A percentile compares a stretch with the other conserved stretches of the same genome.
phyloP scores from a whole-genome alignment of 1,140 invertebrate species.

The Penaeus indicus region DNA sequence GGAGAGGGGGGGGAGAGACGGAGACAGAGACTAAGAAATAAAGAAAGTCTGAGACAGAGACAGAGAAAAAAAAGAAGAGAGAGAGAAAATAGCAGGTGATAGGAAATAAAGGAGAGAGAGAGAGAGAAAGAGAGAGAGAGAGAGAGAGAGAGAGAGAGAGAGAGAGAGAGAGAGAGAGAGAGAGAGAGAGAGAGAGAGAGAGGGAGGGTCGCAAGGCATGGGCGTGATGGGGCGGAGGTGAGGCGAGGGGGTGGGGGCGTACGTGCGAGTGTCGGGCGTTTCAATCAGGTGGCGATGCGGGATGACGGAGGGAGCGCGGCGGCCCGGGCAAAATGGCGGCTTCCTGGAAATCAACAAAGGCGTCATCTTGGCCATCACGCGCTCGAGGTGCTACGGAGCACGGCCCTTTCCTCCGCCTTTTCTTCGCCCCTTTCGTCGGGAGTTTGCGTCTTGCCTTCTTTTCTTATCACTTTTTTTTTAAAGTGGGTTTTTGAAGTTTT shows the following conservation, averaged over 20 bases:
- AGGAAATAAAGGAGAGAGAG: background rate
- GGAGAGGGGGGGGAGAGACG: too few species aligned
- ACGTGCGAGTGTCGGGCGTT: slow-evolving; percentile 7
- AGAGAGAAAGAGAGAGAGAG: background rate
- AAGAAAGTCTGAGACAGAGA: too few species aligned
- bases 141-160: background rate
- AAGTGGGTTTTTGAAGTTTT: too few species aligned
- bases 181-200: background rate
- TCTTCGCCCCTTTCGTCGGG: background rate
- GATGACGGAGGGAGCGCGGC: slow-evolving; percentile 13
- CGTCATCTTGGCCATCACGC: slow-evolving; percentile 41
- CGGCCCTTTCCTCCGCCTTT: background rate
- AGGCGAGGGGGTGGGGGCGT: background rate
- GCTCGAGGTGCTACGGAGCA: slow-evolving; percentile 1
- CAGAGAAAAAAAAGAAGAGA: too few species aligned
- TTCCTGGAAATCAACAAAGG: slow-evolving; percentile 42
- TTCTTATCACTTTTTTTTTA: background rate
- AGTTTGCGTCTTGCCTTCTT: too few species aligned
- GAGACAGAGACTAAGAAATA: too few species aligned
- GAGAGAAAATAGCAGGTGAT: background rate
- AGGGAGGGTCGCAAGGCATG: background rate
- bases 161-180: background rate
- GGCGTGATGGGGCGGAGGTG: too few species aligned
- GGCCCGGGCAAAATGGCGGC: slow-evolving; percentile 41
- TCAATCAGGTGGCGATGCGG: background rate